Evolutionary conservation across 2,797 vertebrate species (phyloP), one percentile per base, ranked within the genome.

Genomic region (Poecilia wingei): DNA sequence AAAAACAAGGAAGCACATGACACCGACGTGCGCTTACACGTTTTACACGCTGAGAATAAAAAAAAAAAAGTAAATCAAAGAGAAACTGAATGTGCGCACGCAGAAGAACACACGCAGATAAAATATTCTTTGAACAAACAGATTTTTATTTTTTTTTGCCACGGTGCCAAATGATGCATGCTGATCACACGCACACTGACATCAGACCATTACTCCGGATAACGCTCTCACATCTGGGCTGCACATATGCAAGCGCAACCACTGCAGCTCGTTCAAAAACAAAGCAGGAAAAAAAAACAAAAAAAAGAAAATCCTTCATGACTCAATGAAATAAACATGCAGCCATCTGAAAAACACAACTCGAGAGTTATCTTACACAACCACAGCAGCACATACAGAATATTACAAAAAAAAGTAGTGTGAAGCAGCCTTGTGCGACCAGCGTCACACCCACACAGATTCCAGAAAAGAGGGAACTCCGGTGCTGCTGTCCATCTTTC

Each of bases 391-490:
- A 79, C 72, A 78, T 36, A 75, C 69, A 76, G 39, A 49, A 16
- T 13, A 68, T 77, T 57, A 76, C 68, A 57, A 79, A 61, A 74
- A 66, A 66, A 85, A 80, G 81, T 2, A 76, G 79, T 77, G 47
- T 12, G 28, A 51, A 78, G 61, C 73, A 77, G 77, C 86, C 70
- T 75, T 78, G 84, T 86, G 83, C 79, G 80, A 51, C 72, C 87
- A 85, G 90, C 93, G 92, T 88, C 91, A 94, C 92, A 90, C 91
- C 93, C 94, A 94, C 93, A 90, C 91, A 92, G 87, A 91, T 94
- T 94, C 94, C 91, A 89, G 83, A 46, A 45, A 46, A 70, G 81
- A 89, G 87, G 83, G 90, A 91, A 91, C 84, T 85, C 84, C 72
- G 79, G 80, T 69, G 76, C 87, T 82, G 83, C 84, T 80, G 88